A percentile compares a stretch with the other conserved stretches of the same genome.
These are phyloP conservation scores for Ochotona curzoniae DNA, from an alignment of 2,113 vertebrate species.

Conservation along the genomic window DNA sequence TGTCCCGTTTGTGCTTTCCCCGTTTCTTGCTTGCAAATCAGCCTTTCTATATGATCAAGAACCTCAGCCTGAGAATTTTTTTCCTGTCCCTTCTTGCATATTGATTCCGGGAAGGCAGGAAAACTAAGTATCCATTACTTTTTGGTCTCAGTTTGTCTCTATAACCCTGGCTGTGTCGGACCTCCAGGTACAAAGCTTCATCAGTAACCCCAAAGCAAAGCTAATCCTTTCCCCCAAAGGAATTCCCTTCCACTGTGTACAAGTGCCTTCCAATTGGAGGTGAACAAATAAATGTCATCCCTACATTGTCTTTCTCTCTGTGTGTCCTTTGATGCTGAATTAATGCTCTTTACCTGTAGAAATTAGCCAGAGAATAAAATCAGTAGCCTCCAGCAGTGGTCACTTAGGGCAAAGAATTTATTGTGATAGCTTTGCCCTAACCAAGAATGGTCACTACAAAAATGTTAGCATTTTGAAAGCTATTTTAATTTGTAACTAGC, in stretches of 20 bases:
- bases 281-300: neutral
- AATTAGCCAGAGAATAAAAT: neutral
- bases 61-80: neutral
- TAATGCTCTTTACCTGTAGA: neutral
- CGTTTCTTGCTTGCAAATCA: neutral
- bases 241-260: neutral
- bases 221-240: neutral
- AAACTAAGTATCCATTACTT: neutral
- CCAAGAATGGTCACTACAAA: neutral
- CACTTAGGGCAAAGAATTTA: neutral
- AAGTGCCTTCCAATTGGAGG: neutral
- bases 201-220: conserved; percentile 6
- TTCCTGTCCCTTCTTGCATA: fast-evolving
- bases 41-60: neutral
- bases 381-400: neutral
- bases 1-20: neutral
- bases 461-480: conserved; percentile 24
- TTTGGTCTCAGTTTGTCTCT: neutral
- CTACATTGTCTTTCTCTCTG: neutral
- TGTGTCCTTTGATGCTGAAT: neutral
- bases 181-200: neutral
- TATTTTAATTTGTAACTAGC: conserved; percentile 10
- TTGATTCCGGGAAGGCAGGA: neutral
- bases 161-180: neutral
- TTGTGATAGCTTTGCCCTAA: neutral